Base-by-base conservation (phyloP, 2,113 vertebrate genomes). In the Pelecanus crispus region DNA sequence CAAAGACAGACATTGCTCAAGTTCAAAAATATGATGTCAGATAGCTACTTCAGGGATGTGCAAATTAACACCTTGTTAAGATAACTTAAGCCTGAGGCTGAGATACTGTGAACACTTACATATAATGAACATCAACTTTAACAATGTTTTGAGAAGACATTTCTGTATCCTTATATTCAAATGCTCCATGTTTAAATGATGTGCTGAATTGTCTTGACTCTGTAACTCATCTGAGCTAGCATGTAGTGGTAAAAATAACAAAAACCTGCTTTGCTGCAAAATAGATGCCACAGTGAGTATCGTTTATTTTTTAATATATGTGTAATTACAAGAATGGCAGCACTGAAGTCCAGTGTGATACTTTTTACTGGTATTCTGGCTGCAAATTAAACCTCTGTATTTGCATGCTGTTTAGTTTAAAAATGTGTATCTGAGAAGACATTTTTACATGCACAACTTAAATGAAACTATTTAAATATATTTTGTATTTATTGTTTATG, bases 231-330 rank as follows among this genome's bases (percentile, higher is more conserved):
- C 26, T 88, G 50, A 94, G 49, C 28, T 86, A 90, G 75, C 16
- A 24, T 52, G 34, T 90, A 81, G 38, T 66, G 83, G 47, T 90
- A 70, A 93, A 92, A 87, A 68, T 85, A 72, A n/a, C 21, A 68
- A 89, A 90, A 95, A 45, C 6, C 16, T 83, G 25, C 32, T 89
- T 89, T 96, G 52, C 84, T 92, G 59, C 71, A 75, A 80, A 93
- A 55, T 86, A 77, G 32, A 77, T 93, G 75, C 42, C 63, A 82
- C 93, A 86, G 84, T 94, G 88, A 93, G 84, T 80, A 83, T 80
- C 2, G 1, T 20, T 61, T 34, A 12, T 40, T 68, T 68, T 88
- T 83, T 73, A 45, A 44, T 74, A 34, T 13, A 28, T 44, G 10
- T 73, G 3, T 62, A 50, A 73, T 74, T 70, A 50, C 29, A 42